Percentiles rank a stretch among this genome's conserved stretches.
phyloP scores from a whole-genome alignment of 2,888 invertebrate species.

The Odontomyia ornata region DNA sequence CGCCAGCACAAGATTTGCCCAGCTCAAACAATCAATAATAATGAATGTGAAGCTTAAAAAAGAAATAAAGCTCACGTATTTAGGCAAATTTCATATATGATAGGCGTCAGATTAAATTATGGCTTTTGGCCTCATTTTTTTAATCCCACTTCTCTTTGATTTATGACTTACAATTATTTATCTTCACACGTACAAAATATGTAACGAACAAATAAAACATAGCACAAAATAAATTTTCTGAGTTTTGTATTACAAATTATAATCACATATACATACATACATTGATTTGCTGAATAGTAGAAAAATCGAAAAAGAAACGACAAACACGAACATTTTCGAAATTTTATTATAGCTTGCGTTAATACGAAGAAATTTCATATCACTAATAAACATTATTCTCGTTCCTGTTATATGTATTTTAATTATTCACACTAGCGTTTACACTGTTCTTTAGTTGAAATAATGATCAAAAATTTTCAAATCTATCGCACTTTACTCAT shows the following conservation, averaged over 20 bases:
- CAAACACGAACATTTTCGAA: slow-evolving; percentile 25
- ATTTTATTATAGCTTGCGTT: slow-evolving; percentile 27
- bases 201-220: neutral
- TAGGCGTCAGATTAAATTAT: no score
- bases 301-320: slow-evolving; percentile 31
- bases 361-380: slow-evolving; percentile 31
- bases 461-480: neutral
- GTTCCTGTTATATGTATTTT: slow-evolving; percentile 3
- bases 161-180: no score
- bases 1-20: no score
- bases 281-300: slow-evolving; percentile 25
- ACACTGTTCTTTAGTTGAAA: neutral
- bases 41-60: no score
- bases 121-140: no score
- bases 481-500: slow-evolving; percentile 4
- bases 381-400: neutral
- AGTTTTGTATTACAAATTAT: slow-evolving; percentile 43
- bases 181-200: no score
- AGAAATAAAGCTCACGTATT: no score
- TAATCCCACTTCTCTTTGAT: no score
- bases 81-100: no score
- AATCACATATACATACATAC: slow-evolving; percentile 41
- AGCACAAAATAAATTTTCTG: slow-evolving; percentile 27
- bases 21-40: no score
- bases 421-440: slow-evolving; percentile 11